Base-by-base conservation (phyloP, 2,888 invertebrate genomes). In the Gandaritis pyraliata region DNA sequence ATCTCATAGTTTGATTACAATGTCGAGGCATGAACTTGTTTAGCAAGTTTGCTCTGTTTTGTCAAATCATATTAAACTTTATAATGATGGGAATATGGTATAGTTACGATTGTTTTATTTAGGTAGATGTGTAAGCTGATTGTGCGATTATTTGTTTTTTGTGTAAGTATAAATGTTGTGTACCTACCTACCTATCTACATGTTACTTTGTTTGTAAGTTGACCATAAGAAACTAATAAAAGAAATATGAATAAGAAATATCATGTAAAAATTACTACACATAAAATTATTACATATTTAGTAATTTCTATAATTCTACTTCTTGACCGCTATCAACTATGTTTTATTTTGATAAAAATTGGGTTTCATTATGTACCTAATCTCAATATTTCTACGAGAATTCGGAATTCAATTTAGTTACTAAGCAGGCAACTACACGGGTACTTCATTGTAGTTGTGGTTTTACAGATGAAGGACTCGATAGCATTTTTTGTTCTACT, bases 1-100 rank as follows among this genome's bases (percentile, higher is more conserved):
- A 53, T 71, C 71, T 52, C 66, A 69, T 68, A 70, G 71, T 68
- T 69, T 56, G 61, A 74, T 76, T 66, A 72, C 69, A 68, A 58
- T 68, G 64, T 73, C 57, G 63, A 53, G 51, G 65, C 59, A 65
- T 65, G 66, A 70, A 72, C 67, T 70, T 63, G 72, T 65, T 68
- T 53, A 68, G 58, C 66, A 58, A 70, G 63, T 68, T 68, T 64
- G 69, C 55, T 50, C 51, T 41, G 50, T 57, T 66, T 59, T 61
- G 65, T 43, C 58, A 67, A 15, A 49, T 57, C 38, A 70, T 61
- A 69, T 58, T 65, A 53, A 67, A 41, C 65, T 68, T 66, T 75
- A 71, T 68, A 29, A 2, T 11, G 15, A 60, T 57, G 45, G 1
- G 0, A 15, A 57, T 68, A 74, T 58, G 53, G 75, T 69, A 1